Percentiles rank a stretch among this genome's conserved stretches.
These are phyloP conservation scores for Xenopus tropicalis DNA, from an alignment of 2,113 vertebrate species.

Conservation along the genomic window UCB_Xtro_10.0 CM004447.2:85342501-85343000, in stretches of 20 bases:
- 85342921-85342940: slow-evolving; percentile 82
- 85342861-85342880: too few species aligned
- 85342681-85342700: slow-evolving; percentile 89
- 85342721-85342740: slow-evolving; percentile 87
- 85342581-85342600: too few species aligned
- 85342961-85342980: slow-evolving; percentile 70
- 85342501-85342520: too few species aligned
- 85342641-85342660: slow-evolving; percentile 83
- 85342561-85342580: too few species aligned
- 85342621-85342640: too few species aligned
- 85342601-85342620: too few species aligned
- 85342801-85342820: not conserved
- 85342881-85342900: slow-evolving; percentile 57
- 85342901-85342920: slow-evolving; percentile 69
- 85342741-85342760: slow-evolving; percentile 93
- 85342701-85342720: slow-evolving; percentile 77
- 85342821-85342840: too few species aligned
- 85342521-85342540: too few species aligned
- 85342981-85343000: not conserved
- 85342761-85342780: slow-evolving; percentile 91
- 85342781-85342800: slow-evolving; percentile 80
- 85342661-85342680: slow-evolving; percentile 92
- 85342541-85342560: too few species aligned
- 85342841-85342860: too few species aligned
- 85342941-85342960: slow-evolving; percentile 85